Conservation (phyloP, 2,113 vertebrate species). For the Bujurquina vittata region DNA sequence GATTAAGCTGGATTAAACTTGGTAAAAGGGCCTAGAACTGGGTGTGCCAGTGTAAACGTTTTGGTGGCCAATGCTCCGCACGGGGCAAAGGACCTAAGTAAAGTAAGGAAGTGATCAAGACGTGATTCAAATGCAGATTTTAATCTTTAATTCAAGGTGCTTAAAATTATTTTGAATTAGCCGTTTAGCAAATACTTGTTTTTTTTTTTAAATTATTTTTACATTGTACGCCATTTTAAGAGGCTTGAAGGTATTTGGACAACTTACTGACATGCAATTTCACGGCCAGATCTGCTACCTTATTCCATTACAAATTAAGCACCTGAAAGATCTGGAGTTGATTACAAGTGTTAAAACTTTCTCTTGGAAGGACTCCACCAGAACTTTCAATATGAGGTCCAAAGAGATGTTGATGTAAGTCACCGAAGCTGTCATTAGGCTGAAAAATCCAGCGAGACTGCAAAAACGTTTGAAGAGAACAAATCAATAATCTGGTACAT, state of each 20-base stretch:
- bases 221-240: no score
- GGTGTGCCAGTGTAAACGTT: no score
- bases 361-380: background rate
- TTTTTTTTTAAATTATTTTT: background rate
- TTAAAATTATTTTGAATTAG: no score
- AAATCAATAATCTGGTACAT: background rate
- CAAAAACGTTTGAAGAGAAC: background rate
- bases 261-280: background rate
- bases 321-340: background rate
- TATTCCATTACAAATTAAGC: background rate
- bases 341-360: background rate
- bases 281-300: background rate
- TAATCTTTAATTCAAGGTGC: no score
- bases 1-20: no score
- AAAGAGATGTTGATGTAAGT: background rate
- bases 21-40: no score
- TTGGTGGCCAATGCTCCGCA: no score
- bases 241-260: background rate
- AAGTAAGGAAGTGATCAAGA: no score
- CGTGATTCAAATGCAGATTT: no score
- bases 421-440: rapidly evolving
- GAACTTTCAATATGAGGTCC: background rate
- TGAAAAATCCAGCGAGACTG: background rate
- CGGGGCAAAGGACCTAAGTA: no score
- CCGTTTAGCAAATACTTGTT: no score